Base-by-base conservation (phyloP, 2,797 vertebrate species). In the Eutrigla gurnardus region DNA sequence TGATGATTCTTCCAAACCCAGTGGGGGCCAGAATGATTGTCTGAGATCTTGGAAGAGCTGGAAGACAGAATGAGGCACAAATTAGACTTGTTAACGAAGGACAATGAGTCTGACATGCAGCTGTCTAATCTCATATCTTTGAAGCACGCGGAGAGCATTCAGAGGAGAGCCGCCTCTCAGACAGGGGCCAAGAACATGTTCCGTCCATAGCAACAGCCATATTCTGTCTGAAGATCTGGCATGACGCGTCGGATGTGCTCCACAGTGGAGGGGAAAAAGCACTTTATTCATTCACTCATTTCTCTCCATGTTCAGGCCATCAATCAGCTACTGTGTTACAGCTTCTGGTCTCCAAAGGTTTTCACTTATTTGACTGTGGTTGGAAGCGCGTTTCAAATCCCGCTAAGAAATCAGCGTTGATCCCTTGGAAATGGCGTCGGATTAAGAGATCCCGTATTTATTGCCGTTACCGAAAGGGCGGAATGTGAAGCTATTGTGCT, bases 1-100 rank as follows among this genome's bases (percentile, higher is more conserved):
- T 81, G 87, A 81, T 86, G 86, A 91, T 90, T 92, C 89, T 78
- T 91, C 90, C 89, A 93, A 73, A 62, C 87, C 90, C 90, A 75
- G 66, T 78, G 83, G 91, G 91, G 85, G 87, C 83, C 91, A 89
- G 86, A 87, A 83, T 86, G 88, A 91, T 92, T 89, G 87, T 93
- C 85, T 91, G 89, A 86, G 91, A 90, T 92, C 87, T 92, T 93
- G 92, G 91, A 92, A 84, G 90, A 87, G 88, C 82, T 78, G 66
- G 85, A 87, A 86, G 80, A 89, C 83, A 88, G 92, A 92, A 90
- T 82, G 88, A 86, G 85, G 86, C 90, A 90, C 90, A 90, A 91
- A 94, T 93, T 92, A 92, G 84, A 89, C 89, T 91, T 91, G 90
- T 93, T 92, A 92, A 90, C 86, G 78, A 92, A 92, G 88, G 93